These are phyloP conservation scores for Crossaster papposus DNA, from an alignment of 53 echinoderm and acorn worm genomes.

Conservation along the genomic window DNA sequence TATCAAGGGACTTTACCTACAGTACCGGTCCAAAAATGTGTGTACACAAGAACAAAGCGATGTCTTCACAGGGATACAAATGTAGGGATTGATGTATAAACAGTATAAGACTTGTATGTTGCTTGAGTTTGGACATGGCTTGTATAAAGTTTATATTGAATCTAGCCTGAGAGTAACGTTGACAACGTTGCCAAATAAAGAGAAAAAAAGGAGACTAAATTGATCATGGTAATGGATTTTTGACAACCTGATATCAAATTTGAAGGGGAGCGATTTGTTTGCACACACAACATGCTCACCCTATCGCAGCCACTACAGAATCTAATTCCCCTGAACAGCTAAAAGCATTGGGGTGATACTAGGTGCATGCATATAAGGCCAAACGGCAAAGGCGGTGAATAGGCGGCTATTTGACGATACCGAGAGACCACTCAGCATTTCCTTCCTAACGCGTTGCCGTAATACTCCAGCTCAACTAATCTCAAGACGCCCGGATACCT, in stretches of 20 bases:
- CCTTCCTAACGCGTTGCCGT: background rate
- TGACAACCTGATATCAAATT: background rate
- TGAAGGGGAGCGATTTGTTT: background rate
- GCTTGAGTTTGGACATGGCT: too few relatives aligned
- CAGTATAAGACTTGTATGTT: background rate
- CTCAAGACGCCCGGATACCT: background rate
- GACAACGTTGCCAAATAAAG: too few relatives aligned
- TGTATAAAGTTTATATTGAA: background rate
- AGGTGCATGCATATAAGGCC: background rate
- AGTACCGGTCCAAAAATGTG: background rate
- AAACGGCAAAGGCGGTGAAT: background rate
- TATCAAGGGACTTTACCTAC: too few relatives aligned
- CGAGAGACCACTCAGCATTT: background rate
- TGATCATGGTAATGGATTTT: background rate
- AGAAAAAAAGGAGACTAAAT: background rate
- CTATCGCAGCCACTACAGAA: background rate
- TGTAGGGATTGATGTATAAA: too few relatives aligned
- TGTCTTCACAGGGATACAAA: too few relatives aligned
- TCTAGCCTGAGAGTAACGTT: background rate
- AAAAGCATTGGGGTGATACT: slow-evolving; percentile 12
- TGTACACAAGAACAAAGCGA: background rate
- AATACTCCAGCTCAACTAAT: background rate
- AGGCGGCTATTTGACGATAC: background rate
- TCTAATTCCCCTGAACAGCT: background rate
- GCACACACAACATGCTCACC: background rate